Conservation (phyloP, 2,888 invertebrate species). For the Mythimna albipuncta region DNA sequence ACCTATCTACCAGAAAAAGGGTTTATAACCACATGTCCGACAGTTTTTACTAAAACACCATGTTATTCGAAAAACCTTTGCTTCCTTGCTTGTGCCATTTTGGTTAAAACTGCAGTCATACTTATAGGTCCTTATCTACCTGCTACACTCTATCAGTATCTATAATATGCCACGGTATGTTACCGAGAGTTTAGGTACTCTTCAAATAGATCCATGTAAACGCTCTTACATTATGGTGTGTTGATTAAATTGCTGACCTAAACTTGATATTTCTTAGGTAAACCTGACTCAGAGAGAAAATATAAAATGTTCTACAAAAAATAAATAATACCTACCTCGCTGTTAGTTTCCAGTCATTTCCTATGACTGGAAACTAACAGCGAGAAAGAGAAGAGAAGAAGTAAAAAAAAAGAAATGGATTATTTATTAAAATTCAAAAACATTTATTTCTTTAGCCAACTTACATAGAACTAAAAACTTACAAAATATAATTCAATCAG, state of each 20-base stretch:
- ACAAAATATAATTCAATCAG: neutral
- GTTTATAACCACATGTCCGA: neutral
- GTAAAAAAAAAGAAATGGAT: neutral
- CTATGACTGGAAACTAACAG: too few species aligned
- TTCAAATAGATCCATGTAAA: neutral
- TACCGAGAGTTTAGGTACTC: neutral
- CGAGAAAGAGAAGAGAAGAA: too few species aligned
- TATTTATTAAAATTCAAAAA: constrained; percentile 7
- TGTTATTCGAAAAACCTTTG: neutral
- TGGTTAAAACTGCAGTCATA: constrained; percentile 5
- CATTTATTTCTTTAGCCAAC: constrained; percentile 6
- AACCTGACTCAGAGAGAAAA: neutral
- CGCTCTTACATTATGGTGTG: neutral
- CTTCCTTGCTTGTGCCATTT: neutral
- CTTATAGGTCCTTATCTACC: too few species aligned
- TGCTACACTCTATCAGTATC: too few species aligned
- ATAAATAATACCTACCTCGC: neutral
- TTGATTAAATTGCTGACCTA: neutral
- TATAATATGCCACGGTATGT: too few species aligned
- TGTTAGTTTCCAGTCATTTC: neutral
- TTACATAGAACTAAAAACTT: neutral
- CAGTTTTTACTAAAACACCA: too few species aligned
- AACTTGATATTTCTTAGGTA: neutral
- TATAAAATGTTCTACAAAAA: neutral
- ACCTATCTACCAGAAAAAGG: neutral